Percentiles rank a stretch among this genome's conserved stretches.
Evolutionary conservation across 2,888 invertebrate genomes (phyloP).

Genomic region (Platypus cylindrus): DNA sequence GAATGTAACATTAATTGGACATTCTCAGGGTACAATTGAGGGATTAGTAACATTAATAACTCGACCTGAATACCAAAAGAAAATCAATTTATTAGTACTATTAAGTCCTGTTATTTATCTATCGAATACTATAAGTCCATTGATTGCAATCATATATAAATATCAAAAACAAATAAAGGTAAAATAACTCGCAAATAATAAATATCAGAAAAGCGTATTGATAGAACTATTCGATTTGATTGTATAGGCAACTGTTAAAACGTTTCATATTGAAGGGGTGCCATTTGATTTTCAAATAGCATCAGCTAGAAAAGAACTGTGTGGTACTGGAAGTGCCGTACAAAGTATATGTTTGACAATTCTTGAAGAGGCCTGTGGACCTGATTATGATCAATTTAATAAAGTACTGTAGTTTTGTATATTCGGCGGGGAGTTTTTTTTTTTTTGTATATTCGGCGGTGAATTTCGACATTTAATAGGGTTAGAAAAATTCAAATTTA

Average conservation of each 20-base stretch:
- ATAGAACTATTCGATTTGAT: no score
- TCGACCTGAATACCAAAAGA: conserved; percentile 47
- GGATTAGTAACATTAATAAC: conserved; percentile 50
- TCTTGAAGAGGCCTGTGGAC: conserved; percentile 1
- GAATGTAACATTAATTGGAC: conserved; percentile 60
- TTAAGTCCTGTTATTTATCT: conserved; percentile 54
- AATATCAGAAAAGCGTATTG: no score
- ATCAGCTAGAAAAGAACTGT: neutral
- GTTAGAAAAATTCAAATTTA: no score
- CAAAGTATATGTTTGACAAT: conserved; percentile 1
- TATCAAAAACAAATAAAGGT: no score
- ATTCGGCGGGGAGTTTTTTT: no score
- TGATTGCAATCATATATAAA: no score
- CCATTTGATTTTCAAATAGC: no score
- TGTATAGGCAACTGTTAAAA: no score
- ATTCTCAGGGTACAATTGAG: conserved; percentile 58
- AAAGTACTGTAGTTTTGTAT: conserved; percentile 15
- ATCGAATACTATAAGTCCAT: conserved; percentile 20
- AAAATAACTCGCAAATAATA: no score
- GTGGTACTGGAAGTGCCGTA: neutral
- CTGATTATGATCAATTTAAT: conserved; percentile 4
- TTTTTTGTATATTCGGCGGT: no score
- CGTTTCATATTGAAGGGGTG: no score
- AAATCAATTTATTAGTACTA: conserved; percentile 49
- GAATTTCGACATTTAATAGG: no score